Conservation (phyloP, 1,140 invertebrate genomes). For the Sminthurinus signatus region DNA sequence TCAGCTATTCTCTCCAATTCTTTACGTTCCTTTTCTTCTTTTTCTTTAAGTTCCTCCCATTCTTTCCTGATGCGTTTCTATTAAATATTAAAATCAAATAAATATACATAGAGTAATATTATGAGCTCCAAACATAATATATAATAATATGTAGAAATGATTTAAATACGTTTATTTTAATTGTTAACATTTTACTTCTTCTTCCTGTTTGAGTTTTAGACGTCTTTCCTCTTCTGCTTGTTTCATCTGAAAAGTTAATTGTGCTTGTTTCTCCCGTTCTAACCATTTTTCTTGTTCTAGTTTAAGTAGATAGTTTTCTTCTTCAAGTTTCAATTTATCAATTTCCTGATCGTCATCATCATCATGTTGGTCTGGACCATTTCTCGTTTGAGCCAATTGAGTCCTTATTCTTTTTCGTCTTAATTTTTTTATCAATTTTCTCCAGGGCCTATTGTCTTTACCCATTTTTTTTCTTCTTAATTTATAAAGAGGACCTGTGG, state of each 20-base stretch:
- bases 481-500: too few relatives aligned
- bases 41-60: slow-evolving; percentile 20
- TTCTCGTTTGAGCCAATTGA: slow-evolving; percentile 2
- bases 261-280: slow-evolving; percentile 19
- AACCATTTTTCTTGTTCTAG: slow-evolving; percentile 22
- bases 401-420: slow-evolving; percentile 26
- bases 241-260: slow-evolving; percentile 19
- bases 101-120: too few relatives aligned
- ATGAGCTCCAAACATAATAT: not conserved
- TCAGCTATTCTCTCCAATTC: slow-evolving; percentile 25
- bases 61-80: slow-evolving; percentile 29
- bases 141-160: too few relatives aligned
- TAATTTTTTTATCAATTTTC: slow-evolving; percentile 38
- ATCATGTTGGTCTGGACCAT: not conserved
- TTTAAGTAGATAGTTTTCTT: slow-evolving; percentile 6
- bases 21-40: slow-evolving; percentile 10
- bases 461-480: too few relatives aligned
- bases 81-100: not conserved
- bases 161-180: not conserved
- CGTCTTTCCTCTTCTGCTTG: slow-evolving; percentile 16
- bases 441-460: slow-evolving; percentile 33
- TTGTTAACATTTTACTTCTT: slow-evolving; percentile 11
- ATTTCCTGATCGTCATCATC: not conserved
- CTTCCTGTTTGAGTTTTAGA: not conserved
- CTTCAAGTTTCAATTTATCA: not conserved